Percentiles rank a stretch among this genome's conserved stretches.
These are phyloP conservation scores for Aspiorhynchus laticeps DNA, from an alignment of 2,113 vertebrate genomes.

Conservation along the genomic window DNA sequence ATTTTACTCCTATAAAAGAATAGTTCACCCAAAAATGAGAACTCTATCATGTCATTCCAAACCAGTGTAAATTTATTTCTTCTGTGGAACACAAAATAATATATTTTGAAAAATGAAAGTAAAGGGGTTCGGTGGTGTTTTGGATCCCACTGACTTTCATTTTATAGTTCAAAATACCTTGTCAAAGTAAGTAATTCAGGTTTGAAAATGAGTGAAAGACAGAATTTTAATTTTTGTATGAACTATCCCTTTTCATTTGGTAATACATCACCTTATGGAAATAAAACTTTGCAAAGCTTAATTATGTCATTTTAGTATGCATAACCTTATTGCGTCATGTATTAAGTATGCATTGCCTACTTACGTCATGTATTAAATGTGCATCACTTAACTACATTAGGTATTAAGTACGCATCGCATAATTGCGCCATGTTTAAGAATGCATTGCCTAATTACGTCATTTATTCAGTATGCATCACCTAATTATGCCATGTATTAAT, in stretches of 20 bases:
- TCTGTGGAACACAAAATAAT: not conserved
- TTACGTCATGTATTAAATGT: not conserved
- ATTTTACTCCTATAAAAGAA: not conserved
- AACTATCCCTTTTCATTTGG: not conserved
- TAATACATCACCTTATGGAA: not conserved
- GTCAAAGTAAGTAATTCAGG: not conserved
- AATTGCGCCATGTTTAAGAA: not conserved
- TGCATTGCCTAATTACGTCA: not conserved
- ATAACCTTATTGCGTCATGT: not conserved
- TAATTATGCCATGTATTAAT: not conserved
- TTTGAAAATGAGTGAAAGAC: not conserved
- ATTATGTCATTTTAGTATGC: not conserved
- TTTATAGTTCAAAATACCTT: not conserved
- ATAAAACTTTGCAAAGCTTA: not conserved
- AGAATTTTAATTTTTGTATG: not conserved
- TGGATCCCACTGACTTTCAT: not conserved
- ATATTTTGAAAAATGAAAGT: not conserved
- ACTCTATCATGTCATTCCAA: not conserved
- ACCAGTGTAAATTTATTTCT: not conserved
- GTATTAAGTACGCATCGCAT: not conserved
- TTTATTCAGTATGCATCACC: not conserved
- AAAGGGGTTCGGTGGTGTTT: not conserved
- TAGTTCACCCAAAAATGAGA: not conserved
- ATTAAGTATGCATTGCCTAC: not conserved
- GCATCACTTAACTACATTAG: not conserved